Percentiles rank a stretch among this genome's conserved stretches.
Evolutionary conservation across 2,888 invertebrate species (phyloP).

Genomic region (Osedax fenrisi): DNA sequence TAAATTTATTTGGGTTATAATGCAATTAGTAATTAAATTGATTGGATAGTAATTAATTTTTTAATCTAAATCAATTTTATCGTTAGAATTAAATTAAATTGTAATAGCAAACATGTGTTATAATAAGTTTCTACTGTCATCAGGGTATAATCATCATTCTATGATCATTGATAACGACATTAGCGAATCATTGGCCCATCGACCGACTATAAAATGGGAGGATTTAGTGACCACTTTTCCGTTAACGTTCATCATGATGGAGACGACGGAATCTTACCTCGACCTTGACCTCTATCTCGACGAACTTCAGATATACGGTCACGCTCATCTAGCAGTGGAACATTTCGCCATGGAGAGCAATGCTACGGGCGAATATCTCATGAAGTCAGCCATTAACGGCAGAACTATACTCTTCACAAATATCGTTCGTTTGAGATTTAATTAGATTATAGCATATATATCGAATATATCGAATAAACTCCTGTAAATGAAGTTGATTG

Average conservation of each 20-base stretch:
- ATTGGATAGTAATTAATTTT: too few relatives aligned
- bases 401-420: neutral
- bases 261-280: constrained; percentile 26
- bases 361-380: neutral
- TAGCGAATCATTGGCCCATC: constrained; percentile 30
- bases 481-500: too few relatives aligned
- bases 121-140: too few relatives aligned
- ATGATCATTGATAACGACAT: constrained; percentile 39
- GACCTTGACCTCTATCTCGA: constrained; percentile 37
- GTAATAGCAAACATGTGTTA: too few relatives aligned
- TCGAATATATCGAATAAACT: too few relatives aligned
- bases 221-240: neutral
- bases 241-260: constrained; percentile 36
- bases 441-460: too few relatives aligned
- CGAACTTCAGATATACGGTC: constrained; percentile 42
- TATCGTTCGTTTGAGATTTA: neutral
- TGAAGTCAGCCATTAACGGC: neutral
- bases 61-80: too few relatives aligned
- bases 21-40: too few relatives aligned
- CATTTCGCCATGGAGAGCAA: neutral
- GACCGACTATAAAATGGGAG: constrained; percentile 35
- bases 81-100: too few relatives aligned
- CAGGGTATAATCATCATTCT: constrained; percentile 35
- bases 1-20: too few relatives aligned
- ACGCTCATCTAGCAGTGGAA: constrained; percentile 39